These are phyloP conservation scores for Tethya wilhelma DNA, from an alignment of 37 sponge, comb jelly and placozoan species.

Conservation along the genomic window DNA sequence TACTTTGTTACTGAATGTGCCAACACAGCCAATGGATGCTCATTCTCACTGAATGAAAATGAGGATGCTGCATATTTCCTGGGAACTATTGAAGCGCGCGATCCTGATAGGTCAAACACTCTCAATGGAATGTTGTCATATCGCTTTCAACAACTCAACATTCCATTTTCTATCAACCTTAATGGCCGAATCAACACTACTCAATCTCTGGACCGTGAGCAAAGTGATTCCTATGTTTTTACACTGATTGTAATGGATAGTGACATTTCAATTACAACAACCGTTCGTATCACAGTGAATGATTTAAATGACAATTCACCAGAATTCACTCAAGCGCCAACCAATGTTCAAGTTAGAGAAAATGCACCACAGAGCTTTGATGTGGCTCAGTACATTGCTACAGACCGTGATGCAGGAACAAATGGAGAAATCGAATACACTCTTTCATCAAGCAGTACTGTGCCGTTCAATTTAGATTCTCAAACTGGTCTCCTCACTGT, in stretches of 20 bases:
- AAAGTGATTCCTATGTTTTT: slow-evolving; percentile 3
- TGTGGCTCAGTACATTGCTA: slow-evolving; percentile 40
- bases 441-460: not conserved
- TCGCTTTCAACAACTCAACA: not conserved
- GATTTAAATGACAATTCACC: slow-evolving; percentile 80
- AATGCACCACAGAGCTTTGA: slow-evolving; percentile 4
- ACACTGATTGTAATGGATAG: slow-evolving; percentile 44
- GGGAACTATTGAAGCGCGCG: slow-evolving; percentile 45
- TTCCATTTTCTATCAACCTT: slow-evolving; percentile 24
- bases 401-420: slow-evolving; percentile 63
- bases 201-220: slow-evolving; percentile 24
- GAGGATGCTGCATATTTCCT: not conserved
- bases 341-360: slow-evolving; percentile 12
- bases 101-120: slow-evolving; percentile 44
- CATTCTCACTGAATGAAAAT: slow-evolving; percentile 34
- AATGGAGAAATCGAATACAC: slow-evolving; percentile 63
- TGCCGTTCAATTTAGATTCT: slow-evolving; percentile 10
- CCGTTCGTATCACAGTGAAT: slow-evolving; percentile 23
- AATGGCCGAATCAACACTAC: slow-evolving; percentile 27
- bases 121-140: slow-evolving; percentile 65
- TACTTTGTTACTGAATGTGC: slow-evolving; percentile 57
- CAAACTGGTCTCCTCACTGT: slow-evolving; percentile 22
- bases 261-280: slow-evolving; percentile 13
- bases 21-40: slow-evolving; percentile 3
- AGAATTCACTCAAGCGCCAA: slow-evolving; percentile 23